Percentiles rank a stretch among this genome's conserved stretches.
Conservation (phyloP, 2,113 vertebrate genomes). For the Barbus barbus region DNA sequence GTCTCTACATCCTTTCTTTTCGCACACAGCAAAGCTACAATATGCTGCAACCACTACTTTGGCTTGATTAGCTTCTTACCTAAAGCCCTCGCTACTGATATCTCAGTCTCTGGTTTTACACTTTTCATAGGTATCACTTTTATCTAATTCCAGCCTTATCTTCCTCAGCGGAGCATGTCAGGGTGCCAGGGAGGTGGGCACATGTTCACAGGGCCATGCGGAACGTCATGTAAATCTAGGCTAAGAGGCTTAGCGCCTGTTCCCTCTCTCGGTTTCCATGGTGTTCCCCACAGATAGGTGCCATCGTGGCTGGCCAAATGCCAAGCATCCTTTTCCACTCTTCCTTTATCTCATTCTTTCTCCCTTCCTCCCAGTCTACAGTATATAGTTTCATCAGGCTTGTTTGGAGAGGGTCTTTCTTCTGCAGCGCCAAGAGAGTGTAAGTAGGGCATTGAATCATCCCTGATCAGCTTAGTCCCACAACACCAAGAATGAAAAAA, state of each 20-base stretch:
- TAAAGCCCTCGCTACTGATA: constrained; percentile 6
- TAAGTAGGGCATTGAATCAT: constrained; percentile 1
- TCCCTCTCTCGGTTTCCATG: constrained; percentile 59
- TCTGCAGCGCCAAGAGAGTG: background rate
- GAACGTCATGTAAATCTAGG: constrained; percentile 63
- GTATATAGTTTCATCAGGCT: background rate
- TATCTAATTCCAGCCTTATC: constrained; percentile 38
- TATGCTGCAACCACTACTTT: constrained; percentile 12
- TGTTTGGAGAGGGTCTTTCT: background rate
- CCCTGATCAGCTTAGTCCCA: constrained; percentile 14
- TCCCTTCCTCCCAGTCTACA: background rate
- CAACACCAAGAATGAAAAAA: background rate
- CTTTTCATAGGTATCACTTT: constrained; percentile 26
- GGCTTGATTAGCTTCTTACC: constrained; percentile 1
- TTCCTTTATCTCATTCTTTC: background rate
- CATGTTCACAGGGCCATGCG: constrained; percentile 47
- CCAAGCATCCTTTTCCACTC: constrained; percentile 3
- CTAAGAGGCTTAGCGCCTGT: constrained; percentile 72
- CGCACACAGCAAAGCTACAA: background rate
- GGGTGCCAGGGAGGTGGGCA: background rate
- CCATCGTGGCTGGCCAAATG: constrained; percentile 24
- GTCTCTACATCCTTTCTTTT: background rate
- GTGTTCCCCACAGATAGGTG: constrained; percentile 42
- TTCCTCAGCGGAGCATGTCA: background rate
- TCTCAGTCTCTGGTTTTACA: background rate